Base-by-base conservation (phyloP, 2,113 vertebrate species). In the Nansenia antarctica region DNA sequence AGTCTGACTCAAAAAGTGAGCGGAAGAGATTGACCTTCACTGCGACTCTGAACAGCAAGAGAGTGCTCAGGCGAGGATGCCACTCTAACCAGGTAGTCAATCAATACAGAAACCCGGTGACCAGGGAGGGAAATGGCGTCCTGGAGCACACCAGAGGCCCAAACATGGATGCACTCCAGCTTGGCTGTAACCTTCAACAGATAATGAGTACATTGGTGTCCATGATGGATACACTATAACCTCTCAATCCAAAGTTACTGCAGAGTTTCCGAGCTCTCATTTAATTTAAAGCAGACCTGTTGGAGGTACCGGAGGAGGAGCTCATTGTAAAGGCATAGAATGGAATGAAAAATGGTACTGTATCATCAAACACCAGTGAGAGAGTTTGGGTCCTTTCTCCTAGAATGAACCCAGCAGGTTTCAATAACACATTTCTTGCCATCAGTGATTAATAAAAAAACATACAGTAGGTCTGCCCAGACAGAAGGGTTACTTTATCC, bases 21-120 rank as follows among this genome's bases (percentile, higher is more conserved):
- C 77, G 67, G 45, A n/a, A n/a, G n/a, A 75, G 62, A 73, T 60
- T 82, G 80, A 89, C 85, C 86, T 85, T 86, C 79, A 2, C 20
- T 2, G 42, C 68, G 62, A 71, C 30, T 0, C 1, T 39, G 71
- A 68, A 55, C 64, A 74, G 72, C 42, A 58, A 71, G 72, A 69
- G 37, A 65, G 1, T 5, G 26, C 60, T 3, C 9, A 20, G 34
- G 9, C 67, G 65, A 65, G 70, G 79, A 85, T 69, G 57, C 59
- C 77, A 63, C 76, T 85, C 83, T 69, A 75, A 82, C 80, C 70
- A 86, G 78, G 83, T 70, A 74, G 72, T 78, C 80, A 78, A 85
- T 87, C 83, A 79, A 87, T 84, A 76, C 58, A 29, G 66, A n/a
- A 49, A 78, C 75, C 76, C 64, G 67, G 61, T 61, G 82, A 83